Conservation (phyloP, 2,888 invertebrate genomes). For the Andrena flavipes region DNA sequence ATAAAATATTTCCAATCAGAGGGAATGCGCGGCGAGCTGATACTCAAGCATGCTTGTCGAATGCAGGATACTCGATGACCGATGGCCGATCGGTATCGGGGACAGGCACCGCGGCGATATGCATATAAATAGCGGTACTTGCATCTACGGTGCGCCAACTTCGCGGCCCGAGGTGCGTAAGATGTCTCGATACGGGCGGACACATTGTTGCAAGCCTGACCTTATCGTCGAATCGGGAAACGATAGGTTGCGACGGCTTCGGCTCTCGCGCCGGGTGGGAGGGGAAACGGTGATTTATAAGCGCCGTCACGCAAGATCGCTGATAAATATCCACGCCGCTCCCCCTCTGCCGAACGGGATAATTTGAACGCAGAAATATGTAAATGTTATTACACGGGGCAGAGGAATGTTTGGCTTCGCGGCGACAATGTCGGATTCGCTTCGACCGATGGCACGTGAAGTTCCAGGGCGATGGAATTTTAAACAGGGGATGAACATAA, state of each 20-base stretch:
- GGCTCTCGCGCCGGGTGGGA: constrained; percentile 1
- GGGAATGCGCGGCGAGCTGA: constrained; percentile 37
- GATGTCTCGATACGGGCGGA: constrained; percentile 51
- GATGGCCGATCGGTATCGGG: constrained; percentile 65
- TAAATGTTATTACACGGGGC: constrained; percentile 44
- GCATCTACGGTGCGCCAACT: constrained; percentile 42
- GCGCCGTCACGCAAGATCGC: constrained; percentile 20
- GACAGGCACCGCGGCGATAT: constrained; percentile 60
- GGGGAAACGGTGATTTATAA: constrained; percentile 41
- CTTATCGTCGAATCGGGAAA: constrained; percentile 45
- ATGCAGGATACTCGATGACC: constrained; percentile 59
- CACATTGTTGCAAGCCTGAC: constrained; percentile 45
- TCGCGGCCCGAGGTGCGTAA: constrained; percentile 45
- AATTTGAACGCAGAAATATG: constrained; percentile 39
- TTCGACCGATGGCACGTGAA: constrained; percentile 18
- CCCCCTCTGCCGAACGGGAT: constrained; percentile 17
- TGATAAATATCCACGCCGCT: constrained; percentile 36
- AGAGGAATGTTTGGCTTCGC: constrained; percentile 37
- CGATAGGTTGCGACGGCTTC: constrained; percentile 50
- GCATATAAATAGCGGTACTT: constrained; percentile 61
- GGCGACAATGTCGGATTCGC: constrained; percentile 28
- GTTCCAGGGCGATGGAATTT: constrained; percentile 20
- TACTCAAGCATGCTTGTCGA: constrained; percentile 51
- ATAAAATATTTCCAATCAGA: constrained; percentile 66
- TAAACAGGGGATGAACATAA: constrained; percentile 2